A percentile compares a stretch with the other conserved stretches of the same genome.
These are phyloP conservation scores for Danionella dracula DNA, from an alignment of 2,797 vertebrate genomes.

Conservation along the genomic window DNA sequence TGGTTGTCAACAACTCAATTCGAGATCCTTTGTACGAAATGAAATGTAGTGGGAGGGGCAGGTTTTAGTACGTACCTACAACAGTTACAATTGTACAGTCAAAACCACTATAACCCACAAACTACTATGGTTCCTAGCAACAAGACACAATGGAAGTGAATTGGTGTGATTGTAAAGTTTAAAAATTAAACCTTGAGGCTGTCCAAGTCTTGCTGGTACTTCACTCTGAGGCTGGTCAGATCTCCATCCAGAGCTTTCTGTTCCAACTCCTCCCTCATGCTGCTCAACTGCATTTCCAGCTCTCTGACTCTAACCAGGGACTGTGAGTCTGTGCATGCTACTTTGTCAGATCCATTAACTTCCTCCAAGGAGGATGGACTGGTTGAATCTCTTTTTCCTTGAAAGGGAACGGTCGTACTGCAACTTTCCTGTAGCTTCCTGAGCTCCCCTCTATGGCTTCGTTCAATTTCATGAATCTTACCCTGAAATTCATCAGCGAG, in stretches of 20 bases:
- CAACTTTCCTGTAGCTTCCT: constrained; percentile 76
- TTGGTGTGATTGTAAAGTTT: background rate
- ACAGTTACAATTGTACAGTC: background rate
- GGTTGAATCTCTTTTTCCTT: constrained; percentile 45
- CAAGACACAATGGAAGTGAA: background rate
- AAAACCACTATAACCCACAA: background rate
- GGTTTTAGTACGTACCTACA: too few relatives aligned
- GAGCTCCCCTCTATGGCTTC: constrained; percentile 79
- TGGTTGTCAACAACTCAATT: too few relatives aligned
- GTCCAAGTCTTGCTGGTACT: constrained; percentile 97
- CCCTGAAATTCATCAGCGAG: constrained; percentile 81
- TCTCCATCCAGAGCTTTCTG: constrained; percentile 83
- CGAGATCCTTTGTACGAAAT: too few relatives aligned
- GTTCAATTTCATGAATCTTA: constrained; percentile 78
- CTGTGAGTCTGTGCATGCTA: constrained; percentile 65
- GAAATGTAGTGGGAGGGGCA: too few relatives aligned
- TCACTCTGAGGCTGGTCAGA: constrained; percentile 79
- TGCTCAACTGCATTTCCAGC: constrained; percentile 87
- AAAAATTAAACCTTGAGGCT: constrained; percentile 84
- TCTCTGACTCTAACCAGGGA: constrained; percentile 82
- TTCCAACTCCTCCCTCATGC: constrained; percentile 89
- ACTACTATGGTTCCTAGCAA: background rate
- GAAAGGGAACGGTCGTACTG: constrained; percentile 66
- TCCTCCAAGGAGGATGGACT: constrained; percentile 49
- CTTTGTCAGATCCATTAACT: constrained; percentile 42